Evolutionary conservation across 2,797 vertebrate genomes (phyloP).

Genomic region (Moxostoma hubbsi): DNA sequence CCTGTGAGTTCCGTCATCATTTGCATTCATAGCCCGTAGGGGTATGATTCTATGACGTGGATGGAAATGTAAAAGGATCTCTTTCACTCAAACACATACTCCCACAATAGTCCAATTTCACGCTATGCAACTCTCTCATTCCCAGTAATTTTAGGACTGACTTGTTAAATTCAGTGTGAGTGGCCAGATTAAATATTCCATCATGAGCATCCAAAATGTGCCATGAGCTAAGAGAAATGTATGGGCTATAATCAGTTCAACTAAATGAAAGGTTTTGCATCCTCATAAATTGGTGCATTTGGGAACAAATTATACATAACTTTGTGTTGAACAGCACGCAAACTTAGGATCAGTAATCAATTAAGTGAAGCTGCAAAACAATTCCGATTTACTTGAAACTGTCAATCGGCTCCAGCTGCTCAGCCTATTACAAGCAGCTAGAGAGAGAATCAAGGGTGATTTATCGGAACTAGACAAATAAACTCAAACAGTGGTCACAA

Average conservation of each 20-base stretch:
- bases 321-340: conserved; percentile 29
- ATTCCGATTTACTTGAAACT: conserved; percentile 23
- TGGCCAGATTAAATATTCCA: conserved; percentile 57
- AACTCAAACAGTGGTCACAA: conserved; percentile 3
- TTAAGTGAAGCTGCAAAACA: conserved; percentile 5
- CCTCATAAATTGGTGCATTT: conserved; percentile 24
- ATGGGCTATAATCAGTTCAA: conserved; percentile 33
- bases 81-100: conserved; percentile 58
- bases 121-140: conserved; percentile 61
- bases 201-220: conserved; percentile 51
- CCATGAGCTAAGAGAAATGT: conserved; percentile 10
- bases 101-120: conserved; percentile 71
- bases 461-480: background rate
- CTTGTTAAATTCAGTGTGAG: conserved; percentile 64
- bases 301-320: conserved; percentile 8
- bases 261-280: conserved; percentile 19
- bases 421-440: background rate
- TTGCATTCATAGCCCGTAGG: conserved; percentile 56
- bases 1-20: conserved; percentile 56
- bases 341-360: conserved; percentile 27
- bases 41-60: conserved; percentile 54
- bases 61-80: conserved; percentile 62
- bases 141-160: conserved; percentile 49
- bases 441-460: background rate
- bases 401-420: background rate